phyloP scores from a whole-genome alignment of 2,113 vertebrate genomes.

The Anoura caudifer region DNA sequence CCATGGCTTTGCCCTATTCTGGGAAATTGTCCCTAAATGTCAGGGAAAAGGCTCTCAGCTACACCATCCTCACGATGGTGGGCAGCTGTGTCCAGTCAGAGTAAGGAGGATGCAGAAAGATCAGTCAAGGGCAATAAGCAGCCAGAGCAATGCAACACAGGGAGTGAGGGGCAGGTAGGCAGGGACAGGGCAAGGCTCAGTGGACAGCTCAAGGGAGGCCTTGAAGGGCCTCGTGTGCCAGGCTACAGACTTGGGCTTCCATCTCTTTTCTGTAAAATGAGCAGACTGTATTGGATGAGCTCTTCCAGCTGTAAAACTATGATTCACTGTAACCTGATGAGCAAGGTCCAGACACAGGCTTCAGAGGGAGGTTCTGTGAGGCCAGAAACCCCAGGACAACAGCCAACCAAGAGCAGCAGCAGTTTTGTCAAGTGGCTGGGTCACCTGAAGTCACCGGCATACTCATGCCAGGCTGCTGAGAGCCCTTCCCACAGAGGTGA shows the following conservation, averaged over 20 bases:
- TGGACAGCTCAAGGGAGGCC: not conserved
- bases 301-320: not conserved
- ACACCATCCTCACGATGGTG: too few relatives aligned
- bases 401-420: not conserved
- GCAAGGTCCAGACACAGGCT: not conserved
- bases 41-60: not conserved
- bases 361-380: not conserved
- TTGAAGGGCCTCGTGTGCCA: not conserved
- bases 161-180: not conserved
- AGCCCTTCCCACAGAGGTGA: not conserved
- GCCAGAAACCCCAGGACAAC: not conserved
- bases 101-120: not conserved
- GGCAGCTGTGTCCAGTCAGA: not conserved
- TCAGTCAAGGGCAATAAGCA: not conserved
- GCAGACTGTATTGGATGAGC: not conserved
- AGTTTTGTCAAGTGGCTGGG: not conserved
- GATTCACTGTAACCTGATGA: not conserved
- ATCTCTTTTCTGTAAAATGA: not conserved
- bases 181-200: not conserved
- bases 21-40: not conserved
- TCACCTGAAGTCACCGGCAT: not conserved
- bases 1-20: not conserved
- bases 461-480: not conserved
- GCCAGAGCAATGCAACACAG: too few relatives aligned
- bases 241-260: not conserved